phyloP scores from a whole-genome alignment of 2,113 vertebrate species.

The Triplophysa siluroides region DNA sequence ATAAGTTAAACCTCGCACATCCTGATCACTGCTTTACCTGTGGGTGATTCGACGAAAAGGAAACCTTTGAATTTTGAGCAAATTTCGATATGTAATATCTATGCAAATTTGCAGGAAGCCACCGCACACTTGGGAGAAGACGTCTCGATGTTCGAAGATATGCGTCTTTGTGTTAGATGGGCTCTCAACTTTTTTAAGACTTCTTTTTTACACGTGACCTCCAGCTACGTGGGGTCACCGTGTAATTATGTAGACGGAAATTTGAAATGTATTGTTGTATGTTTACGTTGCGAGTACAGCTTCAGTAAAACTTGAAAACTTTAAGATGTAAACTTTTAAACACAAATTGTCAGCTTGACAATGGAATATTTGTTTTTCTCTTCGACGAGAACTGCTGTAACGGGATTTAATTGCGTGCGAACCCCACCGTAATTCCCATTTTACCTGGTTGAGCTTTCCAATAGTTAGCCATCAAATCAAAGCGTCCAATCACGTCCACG shows the following conservation, averaged over 20 bases:
- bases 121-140: not conserved
- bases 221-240: not conserved
- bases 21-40: conserved; percentile 9
- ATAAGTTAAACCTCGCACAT: conserved; percentile 22
- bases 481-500: conserved; percentile 2
- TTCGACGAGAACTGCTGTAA: not conserved
- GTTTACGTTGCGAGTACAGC: not conserved
- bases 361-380: conserved; percentile 9
- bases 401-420: conserved; percentile 15
- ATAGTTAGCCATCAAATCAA: conserved; percentile 27
- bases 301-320: not conserved
- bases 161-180: not conserved
- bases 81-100: conserved; percentile 34
- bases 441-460: conserved; percentile 4
- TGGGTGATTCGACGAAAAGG: not conserved
- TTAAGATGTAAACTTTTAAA: conserved; percentile 2
- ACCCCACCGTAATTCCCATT: not conserved
- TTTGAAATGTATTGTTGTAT: not conserved
- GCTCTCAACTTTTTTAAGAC: not conserved
- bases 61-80: conserved; percentile 33
- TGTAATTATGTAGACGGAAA: not conserved
- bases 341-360: not conserved
- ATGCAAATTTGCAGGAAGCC: conserved; percentile 29
- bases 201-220: conserved; percentile 1
- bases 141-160: not conserved